Conservation (phyloP, 2,113 vertebrate species). For the Podarcis muralis region DNA sequence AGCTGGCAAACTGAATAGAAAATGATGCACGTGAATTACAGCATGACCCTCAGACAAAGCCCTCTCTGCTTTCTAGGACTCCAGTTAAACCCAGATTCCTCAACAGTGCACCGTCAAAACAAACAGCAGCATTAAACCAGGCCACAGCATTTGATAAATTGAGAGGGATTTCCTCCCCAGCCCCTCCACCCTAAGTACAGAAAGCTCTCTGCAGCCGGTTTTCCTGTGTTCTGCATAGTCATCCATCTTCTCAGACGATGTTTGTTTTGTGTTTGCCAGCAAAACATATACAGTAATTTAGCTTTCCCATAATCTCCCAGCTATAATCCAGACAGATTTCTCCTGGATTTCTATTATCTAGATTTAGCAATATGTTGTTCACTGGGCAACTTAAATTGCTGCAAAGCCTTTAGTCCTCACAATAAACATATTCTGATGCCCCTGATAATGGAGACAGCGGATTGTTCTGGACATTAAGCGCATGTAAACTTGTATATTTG, state of each 20-base stretch:
- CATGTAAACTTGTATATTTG: slow-evolving; percentile 52
- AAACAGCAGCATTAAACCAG: slow-evolving; percentile 57
- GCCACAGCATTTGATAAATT: slow-evolving; percentile 48
- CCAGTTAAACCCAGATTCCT: slow-evolving; percentile 30
- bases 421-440: slow-evolving; percentile 62
- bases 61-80: slow-evolving; percentile 47
- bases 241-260: slow-evolving; percentile 58
- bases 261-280: slow-evolving; percentile 50
- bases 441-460: slow-evolving; percentile 43
- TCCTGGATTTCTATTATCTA: slow-evolving; percentile 69
- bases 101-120: slow-evolving; percentile 43
- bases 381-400: slow-evolving; percentile 57
- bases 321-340: slow-evolving; percentile 72
- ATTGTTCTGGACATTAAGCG: slow-evolving; percentile 50
- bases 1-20: slow-evolving; percentile 30
- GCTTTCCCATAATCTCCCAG: slow-evolving; percentile 65
- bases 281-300: slow-evolving; percentile 67
- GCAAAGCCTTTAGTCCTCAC: slow-evolving; percentile 60
- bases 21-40: background rate
- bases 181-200: slow-evolving; percentile 43
- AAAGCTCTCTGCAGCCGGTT: slow-evolving; percentile 49
- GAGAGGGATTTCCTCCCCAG: slow-evolving; percentile 58
- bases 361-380: slow-evolving; percentile 65
- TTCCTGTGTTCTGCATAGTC: slow-evolving; percentile 58
- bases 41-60: slow-evolving; percentile 23